phyloP scores from a whole-genome alignment of 23 tunicate genomes.

The Styela clava region DNA sequence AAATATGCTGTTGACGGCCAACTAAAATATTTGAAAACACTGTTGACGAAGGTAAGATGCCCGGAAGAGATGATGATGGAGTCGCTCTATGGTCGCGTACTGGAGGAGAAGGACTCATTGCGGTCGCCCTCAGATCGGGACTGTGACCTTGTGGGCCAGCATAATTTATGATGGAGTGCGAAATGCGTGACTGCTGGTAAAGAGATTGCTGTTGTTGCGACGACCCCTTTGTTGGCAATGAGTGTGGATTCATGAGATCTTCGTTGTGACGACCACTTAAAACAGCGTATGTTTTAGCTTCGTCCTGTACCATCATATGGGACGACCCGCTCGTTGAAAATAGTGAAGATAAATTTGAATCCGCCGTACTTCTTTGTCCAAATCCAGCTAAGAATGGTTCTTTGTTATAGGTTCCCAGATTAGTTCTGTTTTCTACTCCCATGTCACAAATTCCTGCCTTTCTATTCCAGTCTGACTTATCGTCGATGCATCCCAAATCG shows the following conservation, averaged over 20 bases:
- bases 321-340: slow-evolving; percentile 20
- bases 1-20: slow-evolving; percentile 13
- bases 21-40: slow-evolving; percentile 2
- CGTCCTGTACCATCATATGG: slow-evolving; percentile 42
- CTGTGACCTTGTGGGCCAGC: slow-evolving; percentile 28
- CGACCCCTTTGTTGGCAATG: neutral
- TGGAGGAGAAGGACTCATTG: slow-evolving; percentile 29
- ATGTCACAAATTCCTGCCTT: neutral
- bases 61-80: slow-evolving; percentile 21
- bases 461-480: neutral
- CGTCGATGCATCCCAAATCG: neutral
- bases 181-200: slow-evolving; percentile 15
- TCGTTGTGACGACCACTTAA: slow-evolving; percentile 28
- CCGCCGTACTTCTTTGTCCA: slow-evolving; percentile 10
- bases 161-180: slow-evolving; percentile 28
- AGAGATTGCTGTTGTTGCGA: slow-evolving; percentile 20
- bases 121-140: slow-evolving; percentile 17
- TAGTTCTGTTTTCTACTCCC: slow-evolving; percentile 19
- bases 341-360: slow-evolving; percentile 1
- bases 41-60: slow-evolving; percentile 1
- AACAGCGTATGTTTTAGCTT: slow-evolving; percentile 24
- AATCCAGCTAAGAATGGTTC: neutral
- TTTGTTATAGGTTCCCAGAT: slow-evolving; percentile 8
- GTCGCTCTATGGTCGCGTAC: slow-evolving; percentile 30
- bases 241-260: slow-evolving; percentile 26